Conservation (phyloP, 2,888 invertebrate genomes). For the Drosophila mettleri region DNA sequence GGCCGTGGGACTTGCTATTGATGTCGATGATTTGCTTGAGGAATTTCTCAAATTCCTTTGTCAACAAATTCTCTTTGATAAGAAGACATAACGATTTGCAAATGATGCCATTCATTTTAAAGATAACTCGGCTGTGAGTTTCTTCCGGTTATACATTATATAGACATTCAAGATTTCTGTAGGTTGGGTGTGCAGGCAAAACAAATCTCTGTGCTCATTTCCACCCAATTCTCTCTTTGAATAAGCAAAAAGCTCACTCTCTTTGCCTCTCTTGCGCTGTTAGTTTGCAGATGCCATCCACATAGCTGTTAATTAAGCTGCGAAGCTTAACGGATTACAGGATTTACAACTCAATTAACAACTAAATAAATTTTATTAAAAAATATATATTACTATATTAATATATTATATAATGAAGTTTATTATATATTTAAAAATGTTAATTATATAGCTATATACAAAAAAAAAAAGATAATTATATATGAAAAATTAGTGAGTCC, state of each 20-base stretch:
- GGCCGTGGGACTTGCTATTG: conserved; percentile 25
- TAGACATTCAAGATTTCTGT: conserved; percentile 48
- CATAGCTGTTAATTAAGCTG: conserved; percentile 51
- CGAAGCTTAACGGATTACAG: not conserved
- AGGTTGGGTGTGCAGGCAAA: conserved; percentile 2
- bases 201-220: conserved; percentile 16
- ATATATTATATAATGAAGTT: not conserved
- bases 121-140: conserved; percentile 18
- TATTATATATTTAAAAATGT: not conserved
- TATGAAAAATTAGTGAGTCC: too few species aligned
- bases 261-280: conserved; percentile 64
- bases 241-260: conserved; percentile 50
- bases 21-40: not conserved
- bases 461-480: too few species aligned
- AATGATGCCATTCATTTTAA: conserved; percentile 68
- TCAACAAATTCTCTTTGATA: conserved; percentile 43
- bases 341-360: not conserved
- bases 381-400: not conserved
- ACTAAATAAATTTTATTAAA: not conserved
- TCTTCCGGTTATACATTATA: conserved; percentile 32
- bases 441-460: too few species aligned
- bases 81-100: conserved; percentile 67
- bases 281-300: conserved; percentile 54
- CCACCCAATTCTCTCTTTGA: not conserved
- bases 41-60: not conserved